These are phyloP conservation scores for Miltochrista miniata DNA, from an alignment of 2,888 invertebrate genomes.

Conservation along the genomic window DNA sequence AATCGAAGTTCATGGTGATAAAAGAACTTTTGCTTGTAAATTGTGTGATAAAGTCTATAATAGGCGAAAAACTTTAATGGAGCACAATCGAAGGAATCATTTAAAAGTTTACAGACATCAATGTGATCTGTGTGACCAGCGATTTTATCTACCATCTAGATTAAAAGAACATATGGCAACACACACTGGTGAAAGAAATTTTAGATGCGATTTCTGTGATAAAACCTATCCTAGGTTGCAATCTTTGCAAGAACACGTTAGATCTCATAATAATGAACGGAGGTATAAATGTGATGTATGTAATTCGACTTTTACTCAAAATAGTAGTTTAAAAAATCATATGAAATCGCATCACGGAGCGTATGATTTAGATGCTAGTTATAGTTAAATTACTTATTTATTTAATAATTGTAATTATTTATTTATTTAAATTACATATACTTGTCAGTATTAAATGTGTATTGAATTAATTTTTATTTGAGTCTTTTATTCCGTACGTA, in stretches of 20 bases:
- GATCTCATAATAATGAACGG: constrained; percentile 80
- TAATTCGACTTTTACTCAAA: constrained; percentile 80
- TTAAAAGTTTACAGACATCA: constrained; percentile 73
- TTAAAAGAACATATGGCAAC: constrained; percentile 73
- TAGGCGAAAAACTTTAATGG: constrained; percentile 64
- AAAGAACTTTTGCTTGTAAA: constrained; percentile 62
- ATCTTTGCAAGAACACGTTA: constrained; percentile 82
- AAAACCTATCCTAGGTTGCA: constrained; percentile 80
- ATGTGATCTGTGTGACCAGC: constrained; percentile 80
- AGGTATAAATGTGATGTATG: constrained; percentile 81
- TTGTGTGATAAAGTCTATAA: constrained; percentile 71
- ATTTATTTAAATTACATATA: constrained; percentile 11
- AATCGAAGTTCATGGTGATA: constrained; percentile 66
- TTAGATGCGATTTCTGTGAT: constrained; percentile 67
- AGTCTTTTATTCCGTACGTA: background rate
- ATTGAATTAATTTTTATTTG: constrained; percentile 11
- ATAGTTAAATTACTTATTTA: constrained; percentile 24
- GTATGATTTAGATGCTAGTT: constrained; percentile 53
- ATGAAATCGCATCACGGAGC: constrained; percentile 79
- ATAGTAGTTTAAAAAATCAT: constrained; percentile 82
- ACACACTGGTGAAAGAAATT: constrained; percentile 74
- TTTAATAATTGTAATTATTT: background rate
- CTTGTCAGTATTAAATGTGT: constrained; percentile 31
- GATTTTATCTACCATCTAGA: constrained; percentile 74
- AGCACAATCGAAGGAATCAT: constrained; percentile 67